Conservation (phyloP, 2,888 invertebrate genomes). For the Fragum sueziense region DNA sequence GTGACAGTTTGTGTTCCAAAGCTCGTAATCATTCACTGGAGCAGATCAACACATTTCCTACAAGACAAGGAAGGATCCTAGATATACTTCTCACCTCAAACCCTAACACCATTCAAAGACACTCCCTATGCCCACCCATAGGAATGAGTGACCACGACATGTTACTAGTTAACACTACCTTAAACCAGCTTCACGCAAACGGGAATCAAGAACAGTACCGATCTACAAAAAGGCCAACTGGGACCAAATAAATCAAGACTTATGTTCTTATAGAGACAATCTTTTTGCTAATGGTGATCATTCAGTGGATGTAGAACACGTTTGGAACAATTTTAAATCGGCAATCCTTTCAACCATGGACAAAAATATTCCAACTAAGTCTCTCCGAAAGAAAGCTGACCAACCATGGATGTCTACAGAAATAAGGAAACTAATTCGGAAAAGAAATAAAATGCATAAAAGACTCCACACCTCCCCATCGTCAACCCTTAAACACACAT, state of each 20-base stretch:
- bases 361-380: no score
- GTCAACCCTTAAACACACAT: neutral
- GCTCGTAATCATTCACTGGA: neutral
- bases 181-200: neutral
- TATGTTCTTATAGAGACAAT: neutral
- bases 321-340: neutral
- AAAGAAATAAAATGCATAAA: no score
- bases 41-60: conserved; percentile 28
- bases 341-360: neutral
- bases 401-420: no score
- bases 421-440: no score
- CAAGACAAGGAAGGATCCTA: conserved; percentile 21
- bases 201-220: neutral
- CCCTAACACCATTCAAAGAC: neutral
- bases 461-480: no score
- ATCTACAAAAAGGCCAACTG: conserved; percentile 12
- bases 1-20: conserved; percentile 17
- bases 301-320: neutral
- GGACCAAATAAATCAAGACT: neutral
- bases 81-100: conserved; percentile 34
- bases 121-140: no score
- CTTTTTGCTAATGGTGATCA: neutral
- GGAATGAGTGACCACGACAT: no score
- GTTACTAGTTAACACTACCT: neutral
- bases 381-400: no score